phyloP scores from a whole-genome alignment of 2,888 invertebrate genomes.

The Hartigia nigra region DNA sequence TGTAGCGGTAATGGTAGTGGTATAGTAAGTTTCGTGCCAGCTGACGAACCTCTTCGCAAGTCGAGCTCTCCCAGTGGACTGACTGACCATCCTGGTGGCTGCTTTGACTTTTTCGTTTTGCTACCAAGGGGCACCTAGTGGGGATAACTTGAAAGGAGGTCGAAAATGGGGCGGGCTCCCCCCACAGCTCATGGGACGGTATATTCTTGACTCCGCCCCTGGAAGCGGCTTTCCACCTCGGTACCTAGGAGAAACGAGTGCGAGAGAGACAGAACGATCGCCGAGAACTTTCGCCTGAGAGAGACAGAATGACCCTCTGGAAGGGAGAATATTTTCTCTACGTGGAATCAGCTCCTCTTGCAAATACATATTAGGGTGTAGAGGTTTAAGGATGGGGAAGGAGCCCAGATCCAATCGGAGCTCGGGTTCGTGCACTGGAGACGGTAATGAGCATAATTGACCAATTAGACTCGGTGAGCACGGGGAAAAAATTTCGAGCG shows the following conservation, averaged over 20 bases:
- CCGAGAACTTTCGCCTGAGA: neutral
- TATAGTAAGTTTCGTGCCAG: neutral
- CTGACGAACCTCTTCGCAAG: slow-evolving; percentile 42
- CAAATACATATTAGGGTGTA: slow-evolving; percentile 31
- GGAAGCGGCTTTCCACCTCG: neutral
- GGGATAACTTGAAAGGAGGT: slow-evolving; percentile 24
- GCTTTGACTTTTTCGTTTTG: slow-evolving; percentile 55
- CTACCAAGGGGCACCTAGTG: slow-evolving; percentile 26
- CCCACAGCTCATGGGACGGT: slow-evolving; percentile 26
- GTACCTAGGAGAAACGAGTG: neutral
- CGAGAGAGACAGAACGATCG: neutral
- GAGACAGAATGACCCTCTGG: slow-evolving; percentile 8
- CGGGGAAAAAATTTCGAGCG: slow-evolving; percentile 43
- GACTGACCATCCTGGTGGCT: slow-evolving; percentile 50
- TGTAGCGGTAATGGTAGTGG: neutral
- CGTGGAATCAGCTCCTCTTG: slow-evolving; percentile 42
- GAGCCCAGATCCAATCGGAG: slow-evolving; percentile 57
- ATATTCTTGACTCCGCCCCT: slow-evolving; percentile 29
- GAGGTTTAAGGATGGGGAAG: slow-evolving; percentile 28
- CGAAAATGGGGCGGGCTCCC: slow-evolving; percentile 31
- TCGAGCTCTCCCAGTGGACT: slow-evolving; percentile 63
- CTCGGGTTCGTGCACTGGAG: slow-evolving; percentile 58
- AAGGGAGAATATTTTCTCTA: slow-evolving; percentile 41
- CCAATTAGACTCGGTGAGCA: slow-evolving; percentile 63
- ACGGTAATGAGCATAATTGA: slow-evolving; percentile 66